These are phyloP conservation scores for Caenorhabditis afra DNA, from an alignment of 2,888 invertebrate species.

Conservation along the genomic window DNA sequence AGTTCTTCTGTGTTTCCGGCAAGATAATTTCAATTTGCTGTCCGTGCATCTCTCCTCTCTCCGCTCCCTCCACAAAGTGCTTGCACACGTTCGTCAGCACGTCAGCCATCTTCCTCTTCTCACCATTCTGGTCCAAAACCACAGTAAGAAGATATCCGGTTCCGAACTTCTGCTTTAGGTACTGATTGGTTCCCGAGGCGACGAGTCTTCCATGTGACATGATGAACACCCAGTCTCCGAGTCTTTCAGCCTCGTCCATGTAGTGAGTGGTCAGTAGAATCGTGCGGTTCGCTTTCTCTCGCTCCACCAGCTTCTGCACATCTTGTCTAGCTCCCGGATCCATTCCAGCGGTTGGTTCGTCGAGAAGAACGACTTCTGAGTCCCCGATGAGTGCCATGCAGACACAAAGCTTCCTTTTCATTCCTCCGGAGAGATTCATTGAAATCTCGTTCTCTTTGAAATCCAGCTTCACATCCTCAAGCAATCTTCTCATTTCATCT, in stretches of 20 bases:
- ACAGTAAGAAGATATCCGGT: constrained; percentile 75
- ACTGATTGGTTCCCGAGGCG: constrained; percentile 72
- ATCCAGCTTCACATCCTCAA: constrained; percentile 65
- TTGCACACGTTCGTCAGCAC: constrained; percentile 29
- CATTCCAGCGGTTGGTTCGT: constrained; percentile 76
- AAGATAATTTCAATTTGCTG: constrained; percentile 59
- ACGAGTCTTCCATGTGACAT: constrained; percentile 75
- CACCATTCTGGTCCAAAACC: constrained; percentile 54
- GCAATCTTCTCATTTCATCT: constrained; percentile 61
- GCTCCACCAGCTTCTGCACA: constrained; percentile 64
- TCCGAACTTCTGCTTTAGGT: constrained; percentile 73
- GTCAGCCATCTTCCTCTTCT: constrained; percentile 39
- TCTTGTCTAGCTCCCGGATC: constrained; percentile 66
- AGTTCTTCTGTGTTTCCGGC: constrained; percentile 37
- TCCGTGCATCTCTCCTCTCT: constrained; percentile 56
- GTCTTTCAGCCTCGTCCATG: constrained; percentile 79
- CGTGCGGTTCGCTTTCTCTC: constrained; percentile 57
- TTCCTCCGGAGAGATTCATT: constrained; percentile 71
- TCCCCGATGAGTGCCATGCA: constrained; percentile 73
- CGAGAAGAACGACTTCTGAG: constrained; percentile 70
- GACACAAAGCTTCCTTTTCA: constrained; percentile 75
- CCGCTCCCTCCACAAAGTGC: constrained; percentile 37
- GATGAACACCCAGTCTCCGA: constrained; percentile 76
- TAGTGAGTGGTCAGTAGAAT: constrained; percentile 78
- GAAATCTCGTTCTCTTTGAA: constrained; percentile 65